Evolutionary conservation across 2,797 vertebrate genomes (phyloP), one percentile per base, ranked within the genome.

Genomic region (Leptoclinus maculatus): DNA sequence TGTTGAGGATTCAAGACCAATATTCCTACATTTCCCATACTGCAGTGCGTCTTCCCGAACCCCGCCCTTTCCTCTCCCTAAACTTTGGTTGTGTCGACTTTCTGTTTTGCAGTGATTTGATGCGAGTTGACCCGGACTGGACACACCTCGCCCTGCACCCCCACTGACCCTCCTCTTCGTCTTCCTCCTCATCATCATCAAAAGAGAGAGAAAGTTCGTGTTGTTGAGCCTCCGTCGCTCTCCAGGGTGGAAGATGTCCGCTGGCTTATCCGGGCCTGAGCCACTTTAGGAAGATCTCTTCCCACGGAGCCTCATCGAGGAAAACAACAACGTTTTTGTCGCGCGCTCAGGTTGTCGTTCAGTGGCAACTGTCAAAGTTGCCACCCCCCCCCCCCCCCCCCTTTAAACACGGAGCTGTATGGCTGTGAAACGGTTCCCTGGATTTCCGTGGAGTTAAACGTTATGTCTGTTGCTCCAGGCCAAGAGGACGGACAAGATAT

Each of bases 91-190:
- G 56, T 36, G n/a, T 45, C 29, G 66, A 76, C 56, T 85, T 78
- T 81, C 70, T 82, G 80, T 91, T 92, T 87, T 86, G 92, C 90
- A 83, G 70, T 89, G 92, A 91, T 93, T 93, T 91, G 85, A 81
- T 79, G 76, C 43, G 78, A 77, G 45, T 83, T 49, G 75, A 9
- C 27, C 17, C 8, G 53, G 53, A 56, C 59, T 16, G 47, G 69
- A 60, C 76, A 78, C 83, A 77, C 78, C 71, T 81, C 76, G 56
- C 19, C 21, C 64, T 69, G 71, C 83, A 39, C 69, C 78, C 39
- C 23, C 38, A 4, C 64, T 0, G 36, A 17, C 70, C 13, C 4
- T 51, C 21, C 29, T 59, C 66, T 25, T 80, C 71, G 23, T 71
- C 64, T 32, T 38, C 73, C 21, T 41, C 47, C 8, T 27, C 66